Evolutionary conservation across 1,140 invertebrate species (phyloP), one percentile per base, ranked within the genome.

Genomic region (Whitmania pigra): DNA sequence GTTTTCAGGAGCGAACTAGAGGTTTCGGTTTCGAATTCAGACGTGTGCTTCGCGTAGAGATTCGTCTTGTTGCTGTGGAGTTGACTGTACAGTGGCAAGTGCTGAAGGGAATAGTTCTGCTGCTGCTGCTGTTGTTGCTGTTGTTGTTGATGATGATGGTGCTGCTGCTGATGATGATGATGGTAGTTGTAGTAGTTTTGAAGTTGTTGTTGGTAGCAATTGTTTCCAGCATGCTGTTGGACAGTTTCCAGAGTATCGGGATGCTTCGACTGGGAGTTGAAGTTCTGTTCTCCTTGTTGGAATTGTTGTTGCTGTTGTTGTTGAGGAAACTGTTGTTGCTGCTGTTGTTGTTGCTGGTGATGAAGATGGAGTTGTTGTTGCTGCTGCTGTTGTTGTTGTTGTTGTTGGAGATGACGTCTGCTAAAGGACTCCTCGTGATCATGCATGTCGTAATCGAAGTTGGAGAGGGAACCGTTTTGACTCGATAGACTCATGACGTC

Each of bases 111-210:
- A 49, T 49, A 49, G 43, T 20, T 22, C 29, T 31, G 57, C 6
- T 25, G 57, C 57, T 63, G 57, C 22, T 22, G 57, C 22, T 63
- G 57, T 20, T 63, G 57, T 6, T n/a, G 55, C 17, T 60, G 55
- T 27, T 60, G 55, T 6, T 60, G 55, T 5, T 60, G 55, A 5
- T 60, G 55, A 7, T 60, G 55, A 2, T 25, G 29, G 2, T 63
- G 57, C 29, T 63, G 57, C 22, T 63, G 57, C 18, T 31, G 57
- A 13, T 63, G 57, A 63, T 63, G 22, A 13, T 63, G 57, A 13
- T 49, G 22, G 29, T 63, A 63, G 29, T 63, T 63, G 57, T 63
- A 25, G 57, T 25, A 63, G 57, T 63, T 63, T 63, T 63, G 57
- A 22, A 63, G 57, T 63, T 63, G 57, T 63, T 63, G 57, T 63